Evolutionary conservation across 2,797 vertebrate genomes (phyloP), one percentile per base, ranked within the genome.

Genomic region (Nyctalus aviator): DNA sequence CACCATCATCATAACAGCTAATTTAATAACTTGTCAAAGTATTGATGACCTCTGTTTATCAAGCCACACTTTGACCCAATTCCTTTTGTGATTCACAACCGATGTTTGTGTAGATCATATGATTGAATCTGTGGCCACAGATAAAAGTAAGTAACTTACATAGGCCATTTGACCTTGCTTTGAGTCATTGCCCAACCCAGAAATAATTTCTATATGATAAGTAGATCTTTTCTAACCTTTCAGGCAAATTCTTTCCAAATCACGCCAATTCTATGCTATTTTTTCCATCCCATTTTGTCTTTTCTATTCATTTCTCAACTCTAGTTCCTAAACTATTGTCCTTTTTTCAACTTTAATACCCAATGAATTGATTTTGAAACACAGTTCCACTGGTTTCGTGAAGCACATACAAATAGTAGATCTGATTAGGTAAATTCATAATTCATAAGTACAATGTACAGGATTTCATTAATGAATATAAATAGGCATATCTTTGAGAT

Each of bases 321-420:
- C 41, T 20, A 20, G 71, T 82, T 90, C 14, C 57, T 86, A 82
- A 93, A 81, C 50, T 23, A 44, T 78, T 93, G 64, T 17, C 48
- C 1, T 95, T 94, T 78, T 21, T 83, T 71, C 32, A 77, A 75
- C 83, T 87, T 46, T 75, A 66, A 69, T 75, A 90, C 20, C 48
- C 76, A 87, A 90, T 85, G 71, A 93, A 59, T 75, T 41, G 4
- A 73, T 89, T 94, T 79, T 30, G 44, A 90, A 89, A 48, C 11
- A 66, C 7, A 44, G 75, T 78, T 94, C 71, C 25, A 35, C 20
- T 68, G 37, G 62, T 89, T 93, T 95, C 41, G 50, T 44, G 84
- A 93, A 92, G 68, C 23, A 62, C 37, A 55, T 82, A 87, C 82
- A 93, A 69, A 87, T 57, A 72, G 79, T 78, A 66, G 77, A 88